Conservation (phyloP, 2,797 vertebrate species). For the Sebastes paucispinis region DNA sequence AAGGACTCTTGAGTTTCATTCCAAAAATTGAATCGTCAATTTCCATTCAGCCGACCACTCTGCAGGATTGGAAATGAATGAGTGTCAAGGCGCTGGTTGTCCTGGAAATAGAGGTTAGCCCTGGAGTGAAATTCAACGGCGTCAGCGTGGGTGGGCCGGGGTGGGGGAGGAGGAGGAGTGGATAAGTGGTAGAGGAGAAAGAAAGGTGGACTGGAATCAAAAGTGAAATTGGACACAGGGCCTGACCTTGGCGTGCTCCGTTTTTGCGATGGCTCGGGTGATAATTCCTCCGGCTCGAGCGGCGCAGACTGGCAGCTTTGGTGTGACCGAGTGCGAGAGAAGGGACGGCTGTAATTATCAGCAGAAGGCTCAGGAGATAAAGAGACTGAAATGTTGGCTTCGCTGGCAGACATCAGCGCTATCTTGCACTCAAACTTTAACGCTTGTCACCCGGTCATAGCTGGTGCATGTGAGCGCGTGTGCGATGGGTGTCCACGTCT, state of each 20-base stretch:
- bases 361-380: conserved; percentile 78
- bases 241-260: conserved; percentile 75
- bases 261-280: conserved; percentile 64
- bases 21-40: conserved; percentile 79
- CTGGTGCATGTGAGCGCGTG: neutral
- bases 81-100: conserved; percentile 64
- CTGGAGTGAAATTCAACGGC: conserved; percentile 55
- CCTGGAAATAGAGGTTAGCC: conserved; percentile 74
- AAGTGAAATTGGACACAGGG: conserved; percentile 79
- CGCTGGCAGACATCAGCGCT: conserved; percentile 58
- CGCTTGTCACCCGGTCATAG: conserved; percentile 33
- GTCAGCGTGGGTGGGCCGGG: conserved; percentile 43
- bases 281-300: conserved; percentile 72
- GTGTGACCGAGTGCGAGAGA: conserved; percentile 53
- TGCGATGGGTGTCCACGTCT: neutral
- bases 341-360: conserved; percentile 77
- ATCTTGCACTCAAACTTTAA: conserved; percentile 53
- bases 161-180: conserved; percentile 27
- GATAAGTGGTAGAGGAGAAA: conserved; percentile 66
- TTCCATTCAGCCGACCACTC: conserved; percentile 73
- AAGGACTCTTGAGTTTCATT: conserved; percentile 74
- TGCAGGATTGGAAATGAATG: conserved; percentile 73
- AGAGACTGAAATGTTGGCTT: conserved; percentile 63
- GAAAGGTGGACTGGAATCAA: conserved; percentile 73
- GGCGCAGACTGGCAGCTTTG: conserved; percentile 55